Conservation (phyloP, 2,113 vertebrate species). For the Albula glossodonta region DNA sequence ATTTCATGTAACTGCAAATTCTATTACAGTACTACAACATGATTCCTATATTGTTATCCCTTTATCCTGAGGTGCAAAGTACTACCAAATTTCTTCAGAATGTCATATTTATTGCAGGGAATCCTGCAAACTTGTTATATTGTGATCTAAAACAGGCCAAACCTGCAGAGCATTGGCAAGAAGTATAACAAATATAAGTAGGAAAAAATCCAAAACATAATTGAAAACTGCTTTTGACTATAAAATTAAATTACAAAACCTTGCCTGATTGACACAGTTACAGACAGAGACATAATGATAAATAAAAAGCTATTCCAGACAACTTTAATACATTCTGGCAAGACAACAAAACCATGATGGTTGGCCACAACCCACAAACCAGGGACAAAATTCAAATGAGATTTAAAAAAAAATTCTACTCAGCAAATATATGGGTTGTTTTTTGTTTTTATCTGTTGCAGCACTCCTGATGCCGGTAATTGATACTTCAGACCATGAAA, state of each 20-base stretch:
- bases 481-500: not conserved
- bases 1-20: no score
- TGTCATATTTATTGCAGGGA: no score
- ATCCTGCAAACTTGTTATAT: no score
- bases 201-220: not conserved
- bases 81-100: not conserved
- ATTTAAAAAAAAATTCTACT: not conserved
- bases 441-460: not conserved
- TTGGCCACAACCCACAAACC: not conserved
- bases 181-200: not conserved
- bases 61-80: not conserved
- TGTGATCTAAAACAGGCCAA: no score
- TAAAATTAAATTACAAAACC: not conserved
- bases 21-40: no score
- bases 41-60: not conserved
- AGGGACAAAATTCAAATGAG: not conserved
- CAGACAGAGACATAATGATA: no score
- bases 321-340: not conserved
- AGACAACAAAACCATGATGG: not conserved
- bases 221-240: no score
- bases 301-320: no score
- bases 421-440: not conserved
- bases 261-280: no score
- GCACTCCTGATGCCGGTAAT: not conserved
- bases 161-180: not conserved